Percentiles rank a stretch among this genome's conserved stretches.
These are phyloP conservation scores for Stenolophus ochropezus DNA, from an alignment of 2,888 invertebrate species.

Conservation along the genomic window DNA sequence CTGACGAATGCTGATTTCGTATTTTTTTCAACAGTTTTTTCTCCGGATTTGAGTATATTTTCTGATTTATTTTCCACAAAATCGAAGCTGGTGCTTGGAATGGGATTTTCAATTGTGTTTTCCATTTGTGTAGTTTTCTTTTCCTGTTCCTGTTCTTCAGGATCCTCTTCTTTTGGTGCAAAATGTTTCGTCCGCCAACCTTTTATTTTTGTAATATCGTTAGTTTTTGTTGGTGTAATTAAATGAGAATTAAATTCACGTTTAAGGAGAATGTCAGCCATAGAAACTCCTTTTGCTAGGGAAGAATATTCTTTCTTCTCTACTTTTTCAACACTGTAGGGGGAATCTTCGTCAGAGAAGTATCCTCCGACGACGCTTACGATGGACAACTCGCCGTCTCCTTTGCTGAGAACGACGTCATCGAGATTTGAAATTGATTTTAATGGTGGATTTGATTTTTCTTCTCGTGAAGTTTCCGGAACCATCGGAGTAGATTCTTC, in stretches of 20 bases:
- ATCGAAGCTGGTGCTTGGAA: constrained; percentile 43
- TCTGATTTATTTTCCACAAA: constrained; percentile 1
- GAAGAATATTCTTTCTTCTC: constrained; percentile 11
- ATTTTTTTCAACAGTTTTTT: constrained; percentile 16
- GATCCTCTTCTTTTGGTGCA: constrained; percentile 10
- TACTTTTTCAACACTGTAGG: background rate
- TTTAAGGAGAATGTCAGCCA: constrained; percentile 52
- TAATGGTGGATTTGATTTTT: background rate
- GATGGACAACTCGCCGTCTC: constrained; percentile 64
- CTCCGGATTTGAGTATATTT: constrained; percentile 44
- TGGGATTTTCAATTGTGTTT: constrained; percentile 45
- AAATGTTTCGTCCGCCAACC: constrained; percentile 69
- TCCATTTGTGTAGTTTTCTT: constrained; percentile 16
- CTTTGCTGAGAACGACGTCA: constrained; percentile 58
- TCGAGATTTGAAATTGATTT: background rate
- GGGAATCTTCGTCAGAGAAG: constrained; percentile 59
- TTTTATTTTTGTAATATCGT: constrained; percentile 71
- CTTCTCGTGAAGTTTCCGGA: constrained; percentile 11
- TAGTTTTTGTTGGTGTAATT: constrained; percentile 69
- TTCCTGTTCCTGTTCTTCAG: constrained; percentile 31
- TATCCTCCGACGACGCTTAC: constrained; percentile 66
- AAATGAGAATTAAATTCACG: constrained; percentile 41
- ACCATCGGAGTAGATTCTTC: background rate
- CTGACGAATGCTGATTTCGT: constrained; percentile 73
- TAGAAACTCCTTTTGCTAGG: constrained; percentile 29